A percentile compares a stretch with the other conserved stretches of the same genome.
Evolutionary conservation across 2,113 vertebrate genomes (phyloP).

Genomic region (Embiotoca jacksoni): DNA sequence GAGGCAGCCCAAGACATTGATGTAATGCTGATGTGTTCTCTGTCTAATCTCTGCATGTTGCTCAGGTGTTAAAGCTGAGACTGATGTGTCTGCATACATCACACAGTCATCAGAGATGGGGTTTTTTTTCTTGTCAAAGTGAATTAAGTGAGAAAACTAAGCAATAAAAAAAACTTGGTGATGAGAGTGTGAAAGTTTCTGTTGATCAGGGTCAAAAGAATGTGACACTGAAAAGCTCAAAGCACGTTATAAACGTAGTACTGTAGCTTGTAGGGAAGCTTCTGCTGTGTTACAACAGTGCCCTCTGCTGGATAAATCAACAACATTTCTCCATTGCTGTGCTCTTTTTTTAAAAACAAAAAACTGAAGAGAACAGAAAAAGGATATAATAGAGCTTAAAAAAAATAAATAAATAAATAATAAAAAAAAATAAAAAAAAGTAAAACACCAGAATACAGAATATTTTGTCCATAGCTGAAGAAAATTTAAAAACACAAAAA

Average conservation of each 20-base stretch:
- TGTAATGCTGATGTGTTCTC: constrained; percentile 20
- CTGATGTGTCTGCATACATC: neutral
- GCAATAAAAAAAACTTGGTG: neutral
- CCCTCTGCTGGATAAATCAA: constrained; percentile 62
- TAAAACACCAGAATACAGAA: too few species aligned
- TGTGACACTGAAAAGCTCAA: neutral
- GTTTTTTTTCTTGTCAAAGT: constrained; percentile 22
- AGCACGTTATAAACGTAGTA: neutral
- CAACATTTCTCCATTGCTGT: neutral
- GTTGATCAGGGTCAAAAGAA: neutral
- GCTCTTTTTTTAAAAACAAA: neutral
- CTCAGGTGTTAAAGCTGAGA: constrained; percentile 62
- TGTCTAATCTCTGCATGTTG: constrained; percentile 27
- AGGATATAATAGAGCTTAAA: too few species aligned
- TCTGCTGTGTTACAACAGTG: constrained; percentile 58
- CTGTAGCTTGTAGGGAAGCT: too few species aligned
- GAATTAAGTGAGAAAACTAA: constrained; percentile 31
- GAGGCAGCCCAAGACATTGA: constrained; percentile 28
- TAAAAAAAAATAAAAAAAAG: too few species aligned
- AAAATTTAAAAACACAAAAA: too few species aligned
- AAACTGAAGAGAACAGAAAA: too few species aligned
- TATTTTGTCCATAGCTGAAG: too few species aligned
- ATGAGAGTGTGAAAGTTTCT: constrained; percentile 10
- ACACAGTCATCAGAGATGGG: neutral
- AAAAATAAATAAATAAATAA: too few species aligned